Base-by-base conservation (phyloP, 2,888 invertebrate genomes). In the Aelia acuminata region DNA sequence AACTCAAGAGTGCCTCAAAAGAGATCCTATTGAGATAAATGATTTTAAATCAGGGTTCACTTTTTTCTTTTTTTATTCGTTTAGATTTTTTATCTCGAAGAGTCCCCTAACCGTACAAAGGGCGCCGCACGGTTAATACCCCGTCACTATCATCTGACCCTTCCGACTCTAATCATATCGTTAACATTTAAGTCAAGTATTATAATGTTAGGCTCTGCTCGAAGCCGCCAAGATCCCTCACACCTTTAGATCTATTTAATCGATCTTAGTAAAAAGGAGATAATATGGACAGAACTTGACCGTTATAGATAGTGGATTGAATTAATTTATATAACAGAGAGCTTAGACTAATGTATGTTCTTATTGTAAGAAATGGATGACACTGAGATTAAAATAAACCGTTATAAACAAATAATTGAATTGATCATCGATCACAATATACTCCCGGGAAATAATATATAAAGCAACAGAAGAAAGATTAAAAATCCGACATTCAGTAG, bases 21-120 rank as follows among this genome's bases (percentile, higher is more conserved):
- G 35, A 70, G 63, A 70, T 70, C 63, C 63, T 70, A 70, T 70
- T 80, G 80, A 43, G 80, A 80, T 80, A 43, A 80, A 80, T 80
- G 80, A 80, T 39, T 80, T n/a, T 47, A 80, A 80, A 80, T 80
- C 43, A 47, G 80, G 80, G 80, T n/a, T 43, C 39, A 3, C 4
- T 4, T 39, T 80, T 47, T 80, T 80, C n/a, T n/a, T n/a, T n/a
- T n/a, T n/a, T n/a, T n/a, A n/a, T n/a, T 80, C 43, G n/a, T 80
- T 43, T 80, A 80, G 80, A n/a, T 80, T 80, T 80, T 80, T 80
- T 80, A 47, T 70, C 31, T 47, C 3, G n/a, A 13, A 13, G 10
- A 39, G 80, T n/a, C 22, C n/a, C 39, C 80, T 80, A n/a, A 39
- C 43, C 18, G 43, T 43, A 80, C 80, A 80, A 80, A 80, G 80